Evolutionary conservation across 2,888 invertebrate species (phyloP), one percentile per base, ranked within the genome.

Genomic region (Helicoverpa assulta): DNA sequence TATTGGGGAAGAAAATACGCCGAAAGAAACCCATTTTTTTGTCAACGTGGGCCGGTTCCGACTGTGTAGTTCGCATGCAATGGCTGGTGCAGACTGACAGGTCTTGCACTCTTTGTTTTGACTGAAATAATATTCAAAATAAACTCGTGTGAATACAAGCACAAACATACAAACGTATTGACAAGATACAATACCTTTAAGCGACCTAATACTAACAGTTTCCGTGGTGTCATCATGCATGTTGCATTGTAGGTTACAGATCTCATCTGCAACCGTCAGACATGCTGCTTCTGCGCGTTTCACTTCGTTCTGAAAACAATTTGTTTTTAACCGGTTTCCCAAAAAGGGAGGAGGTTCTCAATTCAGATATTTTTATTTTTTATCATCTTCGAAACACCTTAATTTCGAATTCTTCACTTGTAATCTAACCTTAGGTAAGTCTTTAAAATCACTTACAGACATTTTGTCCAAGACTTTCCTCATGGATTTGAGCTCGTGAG

Each of bases 271-370:
- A 0, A 86, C 90, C 2, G 92, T 86, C 18, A 90, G 61, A 57
- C 93, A 94, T 0, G 91, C 91, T 0, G 83, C 91, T 81, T 94
- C 93, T 2, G 93, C 94, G 29, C 84, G 88, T 40, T 78, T 85
- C 0, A 94, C 93, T 73, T 94, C 91, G 7, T 84, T 81, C 94
- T 94, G 81, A 6, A 71, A 81, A 50, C 18, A 37, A 37, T 19
- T 19, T 2, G 5, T 40, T 19, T 18, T 21, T 50, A 37, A 26
- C 26, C 26, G 26, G 26, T 2, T 26, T 26, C 26, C 26, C 26
- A 26, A 26, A 26, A 26, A 26, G 26, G 26, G 26, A 26, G 26
- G 26, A 26, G 26, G 26, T 26, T 26, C 26, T 26, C 26, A 26
- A 26, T 26, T 26, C 26, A 26, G 26, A 26, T 26, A 4, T 26